A percentile compares a stretch with the other conserved stretches of the same genome.
phyloP scores from a whole-genome alignment of 2,888 invertebrate species.

The Scaptomyza flava region DNA sequence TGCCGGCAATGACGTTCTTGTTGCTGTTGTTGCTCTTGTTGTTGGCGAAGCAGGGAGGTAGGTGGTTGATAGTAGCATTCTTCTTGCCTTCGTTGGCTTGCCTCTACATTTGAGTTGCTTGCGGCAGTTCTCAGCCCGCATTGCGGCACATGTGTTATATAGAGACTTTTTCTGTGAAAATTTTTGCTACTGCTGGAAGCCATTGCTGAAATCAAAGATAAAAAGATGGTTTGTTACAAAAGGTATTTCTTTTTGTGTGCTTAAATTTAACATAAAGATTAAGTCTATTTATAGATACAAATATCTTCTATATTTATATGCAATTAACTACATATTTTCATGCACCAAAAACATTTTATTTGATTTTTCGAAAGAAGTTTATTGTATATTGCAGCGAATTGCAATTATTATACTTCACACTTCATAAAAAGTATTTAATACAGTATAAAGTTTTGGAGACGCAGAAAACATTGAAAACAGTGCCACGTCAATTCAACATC shows the following conservation, averaged over 20 bases:
- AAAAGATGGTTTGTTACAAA: conserved; percentile 25
- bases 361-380: too few relatives aligned
- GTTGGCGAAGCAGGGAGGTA: conserved; percentile 60
- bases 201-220: conserved; percentile 78
- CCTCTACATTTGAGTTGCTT: conserved; percentile 44
- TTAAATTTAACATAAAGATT: neutral
- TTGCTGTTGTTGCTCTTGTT: conserved; percentile 29
- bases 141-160: conserved; percentile 66
- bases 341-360: too few relatives aligned
- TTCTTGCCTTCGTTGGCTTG: conserved; percentile 53
- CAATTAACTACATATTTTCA: too few relatives aligned
- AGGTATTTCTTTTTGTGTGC: conserved; percentile 4
- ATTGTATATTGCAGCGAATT: too few relatives aligned
- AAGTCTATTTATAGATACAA: neutral
- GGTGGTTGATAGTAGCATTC: conserved; percentile 74
- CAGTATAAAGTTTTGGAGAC: too few relatives aligned
- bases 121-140: conserved; percentile 66
- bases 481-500: too few relatives aligned
- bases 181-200: conserved; percentile 80
- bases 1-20: conserved; percentile 50
- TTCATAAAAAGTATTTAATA: too few relatives aligned
- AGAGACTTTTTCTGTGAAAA: conserved; percentile 64
- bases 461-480: too few relatives aligned
- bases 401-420: too few relatives aligned
- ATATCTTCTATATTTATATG: too few relatives aligned